Evolutionary conservation across 2,113 vertebrate genomes (phyloP).

Genomic region (Dasyornis broadbenti): DNA sequence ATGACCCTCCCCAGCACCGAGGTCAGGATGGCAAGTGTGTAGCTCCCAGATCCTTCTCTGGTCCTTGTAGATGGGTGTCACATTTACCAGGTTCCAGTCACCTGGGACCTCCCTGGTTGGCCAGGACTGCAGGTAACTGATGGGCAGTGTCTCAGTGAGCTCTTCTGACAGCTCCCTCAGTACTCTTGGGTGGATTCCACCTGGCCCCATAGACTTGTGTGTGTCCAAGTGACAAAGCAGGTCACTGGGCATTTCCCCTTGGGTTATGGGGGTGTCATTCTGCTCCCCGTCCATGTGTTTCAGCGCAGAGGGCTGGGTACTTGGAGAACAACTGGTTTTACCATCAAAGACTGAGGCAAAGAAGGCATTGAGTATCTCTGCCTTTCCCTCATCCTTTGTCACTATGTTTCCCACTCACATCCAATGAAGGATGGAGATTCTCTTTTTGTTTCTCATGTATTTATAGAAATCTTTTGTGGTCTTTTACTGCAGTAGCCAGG

Average conservation of each 20-base stretch:
- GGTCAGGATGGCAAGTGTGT: not conserved
- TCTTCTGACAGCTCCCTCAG: not conserved
- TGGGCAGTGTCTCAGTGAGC: not conserved
- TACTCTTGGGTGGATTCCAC: not conserved
- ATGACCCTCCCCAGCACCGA: not conserved
- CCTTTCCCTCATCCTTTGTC: not conserved
- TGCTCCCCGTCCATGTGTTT: not conserved
- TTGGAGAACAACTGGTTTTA: not conserved
- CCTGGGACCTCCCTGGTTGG: rapidly evolving
- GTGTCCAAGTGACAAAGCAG: not conserved
- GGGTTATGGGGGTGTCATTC: not conserved
- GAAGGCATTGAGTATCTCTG: not conserved
- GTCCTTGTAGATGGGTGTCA: not conserved
- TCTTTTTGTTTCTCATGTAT: not conserved
- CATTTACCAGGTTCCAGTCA: not conserved
- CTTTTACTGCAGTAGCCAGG: not conserved
- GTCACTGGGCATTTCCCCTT: not conserved
- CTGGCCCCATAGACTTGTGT: not conserved
- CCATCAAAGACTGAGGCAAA: not conserved
- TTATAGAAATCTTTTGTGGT: not conserved
- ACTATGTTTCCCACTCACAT: not conserved
- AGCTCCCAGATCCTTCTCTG: not conserved
- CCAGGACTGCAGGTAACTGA: not conserved
- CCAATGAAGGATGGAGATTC: not conserved
- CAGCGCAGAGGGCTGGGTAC: not conserved